phyloP scores from a whole-genome alignment of 2,888 invertebrate species.

The Thelaira solivaga region DNA sequence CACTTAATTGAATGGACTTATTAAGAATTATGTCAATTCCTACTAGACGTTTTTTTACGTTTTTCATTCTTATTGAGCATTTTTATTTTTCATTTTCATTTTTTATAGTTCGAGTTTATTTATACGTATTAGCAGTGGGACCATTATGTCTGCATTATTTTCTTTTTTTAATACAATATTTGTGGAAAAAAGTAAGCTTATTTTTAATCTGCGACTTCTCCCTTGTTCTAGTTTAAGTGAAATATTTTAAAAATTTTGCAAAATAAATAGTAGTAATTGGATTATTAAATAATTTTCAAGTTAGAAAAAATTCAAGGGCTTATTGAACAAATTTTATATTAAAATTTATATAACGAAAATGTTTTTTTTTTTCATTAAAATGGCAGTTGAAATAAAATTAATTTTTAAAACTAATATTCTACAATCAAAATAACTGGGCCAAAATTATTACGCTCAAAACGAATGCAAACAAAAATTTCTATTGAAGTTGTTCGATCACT shows the following conservation, averaged over 20 bases:
- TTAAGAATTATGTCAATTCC: conserved; percentile 65
- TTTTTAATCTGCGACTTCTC: neutral
- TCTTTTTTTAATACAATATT: neutral
- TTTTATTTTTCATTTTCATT: neutral
- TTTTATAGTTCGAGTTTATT: neutral
- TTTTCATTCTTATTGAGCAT: neutral
- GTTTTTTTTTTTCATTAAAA: no score
- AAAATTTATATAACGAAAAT: no score
- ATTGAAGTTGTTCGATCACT: no score
- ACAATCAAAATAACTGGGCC: no score
- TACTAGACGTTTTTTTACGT: conserved; percentile 45
- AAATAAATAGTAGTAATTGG: neutral
- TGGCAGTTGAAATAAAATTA: no score
- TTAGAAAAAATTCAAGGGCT: no score
- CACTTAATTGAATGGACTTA: conserved; percentile 67
- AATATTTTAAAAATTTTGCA: neutral
- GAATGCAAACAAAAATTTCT: no score
- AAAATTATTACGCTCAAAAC: no score
- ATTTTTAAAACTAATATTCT: no score
- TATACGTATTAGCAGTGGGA: neutral
- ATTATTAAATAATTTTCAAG: no score
- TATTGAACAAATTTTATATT: no score
- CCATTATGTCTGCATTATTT: neutral
- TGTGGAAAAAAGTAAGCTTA: neutral
- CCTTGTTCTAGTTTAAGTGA: neutral